Evolutionary conservation across 2,113 vertebrate species (phyloP), one percentile per base, ranked within the genome.

Genomic region (Elaphurus davidianus): DNA sequence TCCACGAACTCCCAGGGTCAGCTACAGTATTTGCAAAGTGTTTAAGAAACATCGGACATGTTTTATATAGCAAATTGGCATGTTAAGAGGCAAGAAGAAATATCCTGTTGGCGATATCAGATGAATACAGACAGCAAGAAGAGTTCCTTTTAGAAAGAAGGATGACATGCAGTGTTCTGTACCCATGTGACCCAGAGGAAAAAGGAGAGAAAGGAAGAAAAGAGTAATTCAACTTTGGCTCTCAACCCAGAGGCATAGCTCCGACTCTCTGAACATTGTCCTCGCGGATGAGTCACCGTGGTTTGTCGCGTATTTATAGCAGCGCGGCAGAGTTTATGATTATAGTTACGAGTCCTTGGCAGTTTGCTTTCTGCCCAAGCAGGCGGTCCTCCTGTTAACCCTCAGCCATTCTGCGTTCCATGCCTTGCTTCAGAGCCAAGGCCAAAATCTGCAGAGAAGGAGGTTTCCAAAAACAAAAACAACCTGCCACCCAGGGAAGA

Each of bases 41-140:
- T 97, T 97, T 94, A 97, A 97, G 85, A 92, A 95, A 79, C 1
- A 7, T 62, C 76, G 97, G 94, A 92, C 96, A 83, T 97, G 96
- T 97, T 98, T 98, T 96, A 91, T 78, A 30, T 30, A 96, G 96
- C 95, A 95, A 43, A 90, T 86, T 90, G 23, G 21, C 83, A 60
- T 95, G 92, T 84, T 67, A 90, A 93, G 81, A 96, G n/a, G 82
- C 87, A 60, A 82, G 90, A 95, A 96, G 91, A 93, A 95, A 87
- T 74, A 23, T 86, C 93, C 88, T 94, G 92, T 98, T 95, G 95
- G 89, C 84, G 95, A 87, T 97, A 85, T 95, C 71, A 79, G 78
- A 90, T 91, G 96, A 95, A 92, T 54, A 28, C 90, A 97, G 97
- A 84, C 92, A 88, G 85, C 1, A 10, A 96, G 87, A 71, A 93